Base-by-base conservation (phyloP, 2,797 vertebrate genomes). In the Malurus splendens region DNA sequence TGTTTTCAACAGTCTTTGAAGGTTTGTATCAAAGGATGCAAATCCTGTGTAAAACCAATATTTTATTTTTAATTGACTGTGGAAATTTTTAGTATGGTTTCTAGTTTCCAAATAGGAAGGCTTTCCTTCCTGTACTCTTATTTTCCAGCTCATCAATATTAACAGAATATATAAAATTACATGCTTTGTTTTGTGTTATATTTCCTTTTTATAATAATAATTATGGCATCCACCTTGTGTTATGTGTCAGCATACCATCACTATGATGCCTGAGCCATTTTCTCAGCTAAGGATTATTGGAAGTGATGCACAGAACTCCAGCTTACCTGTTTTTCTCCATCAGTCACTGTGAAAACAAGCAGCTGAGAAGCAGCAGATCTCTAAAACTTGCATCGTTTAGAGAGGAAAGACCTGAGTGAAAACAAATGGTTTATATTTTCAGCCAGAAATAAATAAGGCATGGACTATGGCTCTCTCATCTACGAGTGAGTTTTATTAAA, bases 401-500 rank as follows among this genome's bases (percentile, higher is more conserved):
- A 95, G 72, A 79, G 32, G 76, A 94, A 92, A 82, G 76, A 90
- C 70, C 89, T 60, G 71, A 33, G 71, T 93, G 90, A 94, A 95
- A 94, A 90, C 52, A 90, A 93, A 89, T 41, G 44, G 78, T 84
- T 73, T 78, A 75, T 41, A 24, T 87, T 93, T 94, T 66, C 70
- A 86, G 85, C 87, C 86, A 81, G 82, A 92, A 95, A 93, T 90
- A 94, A 95, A 93, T 87, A 89, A 97, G 96, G 96, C 85, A 88
- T 86, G 82, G 88, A 93, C 78, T 90, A 86, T 87, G 82, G 86
- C 82, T 95, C 89, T 92, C 93, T 96, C 91, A 88, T 93, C 93
- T 95, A 95, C 71, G 88, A 96, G 96, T 97, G 97, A 97, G 97
- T 97, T 98, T 98, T 98, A 97, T 98, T 95, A 94, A 95, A 94